These are phyloP conservation scores for Drosophila yakuba DNA, from an alignment of 1,140 invertebrate species.

Conservation along the genomic window DNA sequence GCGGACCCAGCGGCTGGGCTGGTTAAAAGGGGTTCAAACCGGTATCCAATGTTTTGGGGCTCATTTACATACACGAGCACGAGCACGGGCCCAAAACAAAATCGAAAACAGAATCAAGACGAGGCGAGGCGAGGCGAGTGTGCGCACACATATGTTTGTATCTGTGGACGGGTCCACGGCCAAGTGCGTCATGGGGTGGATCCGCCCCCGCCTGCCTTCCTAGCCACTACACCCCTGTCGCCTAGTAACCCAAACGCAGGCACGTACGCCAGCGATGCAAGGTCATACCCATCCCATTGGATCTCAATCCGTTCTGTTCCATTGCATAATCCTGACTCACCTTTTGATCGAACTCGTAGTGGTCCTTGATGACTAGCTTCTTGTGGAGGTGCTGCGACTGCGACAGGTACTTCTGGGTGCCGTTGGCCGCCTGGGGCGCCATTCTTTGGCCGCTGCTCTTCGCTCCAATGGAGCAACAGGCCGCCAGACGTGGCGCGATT, in stretches of 20 bases:
- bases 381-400: slow-evolving; percentile 63
- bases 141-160: background rate
- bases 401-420: slow-evolving; percentile 71
- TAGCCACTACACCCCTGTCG: background rate
- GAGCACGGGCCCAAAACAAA: slow-evolving; percentile 19
- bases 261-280: slow-evolving; percentile 60
- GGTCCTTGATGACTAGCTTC: slow-evolving; percentile 80
- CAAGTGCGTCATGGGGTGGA: slow-evolving; percentile 49
- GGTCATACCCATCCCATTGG: background rate
- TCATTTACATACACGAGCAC: slow-evolving; percentile 71
- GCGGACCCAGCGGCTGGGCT: too few relatives aligned
- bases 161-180: slow-evolving; percentile 9
- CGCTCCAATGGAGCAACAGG: slow-evolving; percentile 56
- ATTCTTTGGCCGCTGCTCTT: slow-evolving; percentile 59
- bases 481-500: slow-evolving; percentile 63
- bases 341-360: slow-evolving; percentile 84
- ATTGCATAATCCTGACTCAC: slow-evolving; percentile 67
- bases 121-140: background rate
- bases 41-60: slow-evolving; percentile 25
- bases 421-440: slow-evolving; percentile 47
- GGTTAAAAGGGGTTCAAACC: slow-evolving; percentile 36
- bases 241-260: slow-evolving; percentile 12
- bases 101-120: background rate
- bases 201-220: background rate
- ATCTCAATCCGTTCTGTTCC: slow-evolving; percentile 4